phyloP scores from a whole-genome alignment of 2,113 vertebrate genomes.

The Charadrius vociferus region DNA sequence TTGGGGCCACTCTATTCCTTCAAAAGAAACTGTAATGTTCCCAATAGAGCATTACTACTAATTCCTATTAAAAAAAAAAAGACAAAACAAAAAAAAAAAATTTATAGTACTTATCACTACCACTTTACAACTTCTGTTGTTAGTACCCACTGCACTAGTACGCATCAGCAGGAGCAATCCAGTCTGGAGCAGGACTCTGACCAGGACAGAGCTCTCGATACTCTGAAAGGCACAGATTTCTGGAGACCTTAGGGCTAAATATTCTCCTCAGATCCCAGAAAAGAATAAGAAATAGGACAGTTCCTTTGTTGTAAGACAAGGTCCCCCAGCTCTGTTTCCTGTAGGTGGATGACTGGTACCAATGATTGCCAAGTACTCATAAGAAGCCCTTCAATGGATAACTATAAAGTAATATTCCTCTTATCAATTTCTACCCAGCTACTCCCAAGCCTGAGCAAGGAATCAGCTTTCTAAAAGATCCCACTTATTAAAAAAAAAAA shows the following conservation, averaged over 20 bases:
- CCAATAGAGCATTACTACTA: neutral
- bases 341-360: neutral
- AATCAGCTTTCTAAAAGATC: neutral
- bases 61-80: neutral
- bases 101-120: neutral
- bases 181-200: neutral
- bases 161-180: neutral
- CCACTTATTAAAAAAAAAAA: neutral
- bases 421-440: neutral
- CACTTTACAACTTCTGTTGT: neutral
- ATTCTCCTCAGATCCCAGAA: neutral
- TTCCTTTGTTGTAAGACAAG: neutral
- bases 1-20: neutral
- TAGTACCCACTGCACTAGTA: neutral
- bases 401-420: neutral
- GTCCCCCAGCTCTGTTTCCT: neutral
- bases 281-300: fast-evolving
- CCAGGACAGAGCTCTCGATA: neutral
- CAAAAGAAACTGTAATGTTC: neutral
- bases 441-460: neutral
- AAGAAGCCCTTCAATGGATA: neutral
- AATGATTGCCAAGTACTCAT: neutral
- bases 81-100: neutral
- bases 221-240: neutral
- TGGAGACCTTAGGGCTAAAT: neutral